Evolutionary conservation across 2,113 vertebrate species (phyloP), one percentile per base, ranked within the genome.

Genomic region (Neofelis nebulosa): DNA sequence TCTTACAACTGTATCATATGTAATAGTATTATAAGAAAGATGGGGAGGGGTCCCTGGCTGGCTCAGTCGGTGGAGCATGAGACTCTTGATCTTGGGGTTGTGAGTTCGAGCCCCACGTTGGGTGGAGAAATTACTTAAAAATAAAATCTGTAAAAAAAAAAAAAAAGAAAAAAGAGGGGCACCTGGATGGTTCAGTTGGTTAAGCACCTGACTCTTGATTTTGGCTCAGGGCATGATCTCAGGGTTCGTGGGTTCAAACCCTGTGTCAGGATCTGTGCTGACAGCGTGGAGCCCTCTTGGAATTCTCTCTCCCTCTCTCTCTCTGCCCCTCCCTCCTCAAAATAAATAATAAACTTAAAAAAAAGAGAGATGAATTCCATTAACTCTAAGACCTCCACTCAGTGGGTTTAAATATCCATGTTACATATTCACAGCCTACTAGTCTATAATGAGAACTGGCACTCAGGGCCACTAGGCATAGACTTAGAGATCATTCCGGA

Each of bases 1-100:
- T 88, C 73, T 82, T 80, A 76, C 5, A 91, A 97, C 88, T 79
- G 69, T 98, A 97, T 97, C 97, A 79, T n/a, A 93, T 73, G 36
- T 61, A 92, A 52, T 48, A 91, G 80, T 86, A 89, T 97, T 97
- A 97, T 31, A 87, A 57, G 45, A 65, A 96, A 45, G 38, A 74
- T 74, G 38, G 69, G 38, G 69, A 27, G 13, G 71, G 36, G 23
- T 1, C 0, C 12, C 38, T 74, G 71, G 71, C 71, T 74, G 71
- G 71, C 38, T 74, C 23, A 14, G 7, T 74, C 23, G 25, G 38
- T 41, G 38, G 36, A 74, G 71, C 7, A 5, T 74, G 38, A 38
- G 71, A 41, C 71, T 73, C 71, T 41, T 73, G 36, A 41, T 73
- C 36, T 41, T 27, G 36, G 36, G 21, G 36, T 73, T 12, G 2